Evolutionary conservation across 2,113 vertebrate species (phyloP).

Genomic region (Siniperca knerii): DNA sequence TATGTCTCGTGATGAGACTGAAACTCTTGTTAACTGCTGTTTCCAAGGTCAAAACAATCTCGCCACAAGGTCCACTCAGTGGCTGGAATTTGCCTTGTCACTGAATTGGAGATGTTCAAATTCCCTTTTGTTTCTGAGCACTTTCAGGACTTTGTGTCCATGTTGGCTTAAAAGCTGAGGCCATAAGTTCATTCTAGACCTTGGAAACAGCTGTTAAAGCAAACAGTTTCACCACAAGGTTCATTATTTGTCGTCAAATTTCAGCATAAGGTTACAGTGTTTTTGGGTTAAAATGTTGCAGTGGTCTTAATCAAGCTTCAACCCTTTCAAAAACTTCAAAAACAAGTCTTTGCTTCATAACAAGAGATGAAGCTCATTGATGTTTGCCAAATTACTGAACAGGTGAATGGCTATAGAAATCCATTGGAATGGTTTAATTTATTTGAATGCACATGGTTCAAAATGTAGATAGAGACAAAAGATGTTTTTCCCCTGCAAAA

Average conservation of each 20-base stretch:
- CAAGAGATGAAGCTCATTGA: neutral
- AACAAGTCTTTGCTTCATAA: constrained; percentile 1
- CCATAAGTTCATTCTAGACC: neutral
- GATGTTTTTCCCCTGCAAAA: constrained; percentile 14
- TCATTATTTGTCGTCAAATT: neutral
- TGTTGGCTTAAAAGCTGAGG: neutral
- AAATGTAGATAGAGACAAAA: constrained; percentile 13
- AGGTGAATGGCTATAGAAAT: constrained; percentile 13
- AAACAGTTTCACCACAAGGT: neutral
- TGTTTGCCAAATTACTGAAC: constrained; percentile 6
- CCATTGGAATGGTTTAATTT: constrained; percentile 19
- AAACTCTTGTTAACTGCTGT: neutral
- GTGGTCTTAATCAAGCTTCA: neutral
- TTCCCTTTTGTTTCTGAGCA: neutral
- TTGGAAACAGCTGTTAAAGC: neutral
- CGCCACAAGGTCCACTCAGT: neutral
- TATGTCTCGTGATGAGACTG: neutral
- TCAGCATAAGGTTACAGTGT: neutral
- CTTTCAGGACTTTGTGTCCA: neutral
- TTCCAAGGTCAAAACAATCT: neutral
- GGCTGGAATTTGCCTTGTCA: neutral
- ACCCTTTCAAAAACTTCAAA: neutral
- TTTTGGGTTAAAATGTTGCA: neutral
- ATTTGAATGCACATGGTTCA: constrained; percentile 9
- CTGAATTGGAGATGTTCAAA: neutral